These are phyloP conservation scores for Acromyrmex charruanus DNA, from an alignment of 1,140 invertebrate genomes.

Conservation along the genomic window DNA sequence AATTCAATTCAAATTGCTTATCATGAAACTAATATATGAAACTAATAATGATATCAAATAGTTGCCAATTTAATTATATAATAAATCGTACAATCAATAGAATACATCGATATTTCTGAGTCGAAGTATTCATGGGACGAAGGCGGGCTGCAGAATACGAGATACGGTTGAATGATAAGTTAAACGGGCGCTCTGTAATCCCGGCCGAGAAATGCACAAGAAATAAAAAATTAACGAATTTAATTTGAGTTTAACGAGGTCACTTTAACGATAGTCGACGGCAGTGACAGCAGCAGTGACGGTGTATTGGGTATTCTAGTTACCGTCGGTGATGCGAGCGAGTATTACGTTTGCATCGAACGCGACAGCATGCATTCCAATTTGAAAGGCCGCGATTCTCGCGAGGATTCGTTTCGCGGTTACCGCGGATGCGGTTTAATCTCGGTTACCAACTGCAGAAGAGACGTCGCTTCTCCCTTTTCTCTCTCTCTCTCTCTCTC, in stretches of 20 bases:
- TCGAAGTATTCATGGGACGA: slow-evolving; percentile 1
- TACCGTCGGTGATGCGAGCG: neutral
- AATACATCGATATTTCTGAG: neutral
- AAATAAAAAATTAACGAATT: slow-evolving; percentile 62
- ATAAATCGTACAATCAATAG: slow-evolving; percentile 10
- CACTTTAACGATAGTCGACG: slow-evolving; percentile 45
- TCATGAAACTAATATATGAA: slow-evolving; percentile 44
- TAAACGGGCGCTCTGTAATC: slow-evolving; percentile 10
- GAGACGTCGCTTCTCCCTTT: slow-evolving; percentile 25
- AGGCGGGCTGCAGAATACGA: neutral
- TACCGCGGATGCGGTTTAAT: slow-evolving; percentile 65
- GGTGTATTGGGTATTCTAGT: slow-evolving; percentile 29
- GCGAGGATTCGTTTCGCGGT: slow-evolving; percentile 70
- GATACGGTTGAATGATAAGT: slow-evolving; percentile 19
- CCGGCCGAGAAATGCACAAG: neutral
- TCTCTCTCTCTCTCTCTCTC: slow-evolving; percentile 4
- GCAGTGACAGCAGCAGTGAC: neutral
- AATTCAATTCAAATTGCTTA: slow-evolving; percentile 27
- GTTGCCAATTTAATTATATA: slow-evolving; percentile 9
- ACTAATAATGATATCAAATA: slow-evolving; percentile 45
- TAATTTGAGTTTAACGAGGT: slow-evolving; percentile 58
- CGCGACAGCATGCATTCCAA: slow-evolving; percentile 55
- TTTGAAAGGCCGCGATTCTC: slow-evolving; percentile 64
- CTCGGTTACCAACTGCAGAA: slow-evolving; percentile 62
- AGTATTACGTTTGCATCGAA: slow-evolving; percentile 60